phyloP scores from a whole-genome alignment of 2,888 invertebrate species.

The Gymnoscelis rufifasciata region DNA sequence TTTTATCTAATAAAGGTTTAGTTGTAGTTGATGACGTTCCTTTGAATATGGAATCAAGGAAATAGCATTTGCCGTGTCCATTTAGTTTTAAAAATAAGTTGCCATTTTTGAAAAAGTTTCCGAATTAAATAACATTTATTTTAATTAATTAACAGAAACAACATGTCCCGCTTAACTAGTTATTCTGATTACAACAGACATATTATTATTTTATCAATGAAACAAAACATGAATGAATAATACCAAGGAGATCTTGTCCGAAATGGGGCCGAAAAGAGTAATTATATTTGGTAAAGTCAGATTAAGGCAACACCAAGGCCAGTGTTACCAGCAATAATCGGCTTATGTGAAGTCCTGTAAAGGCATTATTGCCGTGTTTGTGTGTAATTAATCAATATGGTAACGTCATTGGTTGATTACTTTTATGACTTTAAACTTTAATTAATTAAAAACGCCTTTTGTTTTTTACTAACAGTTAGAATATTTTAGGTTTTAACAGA shows the following conservation, averaged over 20 bases:
- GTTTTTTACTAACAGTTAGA: conserved; percentile 9
- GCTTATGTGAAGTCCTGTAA: conserved; percentile 27
- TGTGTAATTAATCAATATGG: conserved; percentile 26
- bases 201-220: conserved; percentile 13
- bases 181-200: neutral
- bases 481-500: too few species aligned
- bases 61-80: too few species aligned
- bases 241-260: conserved; percentile 20
- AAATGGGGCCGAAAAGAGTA: conserved; percentile 17
- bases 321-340: conserved; percentile 22
- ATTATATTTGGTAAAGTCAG: conserved; percentile 20
- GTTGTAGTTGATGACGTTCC: too few species aligned
- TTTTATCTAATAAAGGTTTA: too few species aligned
- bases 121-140: too few species aligned
- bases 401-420: conserved; percentile 20
- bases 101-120: too few species aligned
- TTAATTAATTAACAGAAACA: neutral
- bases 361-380: conserved; percentile 24
- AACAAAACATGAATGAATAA: conserved; percentile 13
- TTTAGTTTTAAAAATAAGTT: too few species aligned
- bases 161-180: neutral
- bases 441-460: conserved; percentile 1
- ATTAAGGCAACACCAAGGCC: conserved; percentile 16
- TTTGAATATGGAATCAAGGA: too few species aligned
- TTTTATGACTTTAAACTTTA: conserved; percentile 6